These are phyloP conservation scores for Brenthis daphne DNA, from an alignment of 2,888 invertebrate genomes.

Conservation along the genomic window DNA sequence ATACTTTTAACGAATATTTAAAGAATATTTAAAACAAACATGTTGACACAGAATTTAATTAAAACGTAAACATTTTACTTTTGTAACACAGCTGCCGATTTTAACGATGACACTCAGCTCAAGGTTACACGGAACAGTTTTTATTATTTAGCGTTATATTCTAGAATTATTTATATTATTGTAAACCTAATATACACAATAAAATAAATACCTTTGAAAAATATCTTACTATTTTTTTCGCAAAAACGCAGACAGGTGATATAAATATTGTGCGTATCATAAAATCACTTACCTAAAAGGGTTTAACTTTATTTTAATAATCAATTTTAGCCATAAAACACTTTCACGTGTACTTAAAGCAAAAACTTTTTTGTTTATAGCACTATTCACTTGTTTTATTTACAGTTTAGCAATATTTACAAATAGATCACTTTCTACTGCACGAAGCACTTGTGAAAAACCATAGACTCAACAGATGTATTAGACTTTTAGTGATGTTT, in stretches of 20 bases:
- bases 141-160: slow-evolving; percentile 30
- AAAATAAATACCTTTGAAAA: too few relatives aligned
- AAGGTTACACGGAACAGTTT: slow-evolving; percentile 61
- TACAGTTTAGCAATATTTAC: slow-evolving; percentile 72
- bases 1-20: background rate
- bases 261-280: slow-evolving; percentile 35
- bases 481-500: slow-evolving; percentile 2
- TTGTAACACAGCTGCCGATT: slow-evolving; percentile 49
- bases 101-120: slow-evolving; percentile 58
- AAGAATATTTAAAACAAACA: background rate
- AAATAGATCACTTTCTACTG: slow-evolving; percentile 68
- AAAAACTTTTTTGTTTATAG: slow-evolving; percentile 44
- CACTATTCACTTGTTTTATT: slow-evolving; percentile 54
- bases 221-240: slow-evolving; percentile 3
- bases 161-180: background rate
- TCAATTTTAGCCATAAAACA: slow-evolving; percentile 60
- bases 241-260: slow-evolving; percentile 30
- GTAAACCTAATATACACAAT: background rate
- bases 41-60: slow-evolving; percentile 10
- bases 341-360: slow-evolving; percentile 46
- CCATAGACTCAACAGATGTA: slow-evolving; percentile 49
- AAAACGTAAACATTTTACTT: slow-evolving; percentile 29
- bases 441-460: slow-evolving; percentile 56
- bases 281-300: slow-evolving; percentile 57
- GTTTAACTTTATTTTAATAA: slow-evolving; percentile 44